These are phyloP conservation scores for Microchrysa polita DNA, from an alignment of 2,888 invertebrate genomes.

Conservation along the genomic window DNA sequence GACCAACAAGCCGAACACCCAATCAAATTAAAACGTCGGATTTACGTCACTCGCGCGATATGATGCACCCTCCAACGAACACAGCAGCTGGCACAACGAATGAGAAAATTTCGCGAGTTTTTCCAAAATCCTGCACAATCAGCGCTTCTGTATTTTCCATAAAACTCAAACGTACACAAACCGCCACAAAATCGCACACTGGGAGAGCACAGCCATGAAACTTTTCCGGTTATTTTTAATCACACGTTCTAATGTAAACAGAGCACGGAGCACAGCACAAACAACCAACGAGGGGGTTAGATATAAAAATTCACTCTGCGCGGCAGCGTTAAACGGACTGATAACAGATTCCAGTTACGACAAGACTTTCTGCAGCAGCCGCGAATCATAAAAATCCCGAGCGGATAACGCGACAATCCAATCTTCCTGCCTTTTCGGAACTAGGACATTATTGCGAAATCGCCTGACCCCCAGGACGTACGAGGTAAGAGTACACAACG, in stretches of 20 bases:
- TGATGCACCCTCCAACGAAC: background rate
- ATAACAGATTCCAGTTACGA: too few relatives aligned
- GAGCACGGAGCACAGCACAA: background rate
- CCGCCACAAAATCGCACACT: background rate
- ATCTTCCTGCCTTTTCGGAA: too few relatives aligned
- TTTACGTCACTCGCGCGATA: slow-evolving; percentile 7
- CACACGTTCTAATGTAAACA: slow-evolving; percentile 16
- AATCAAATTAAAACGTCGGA: too few relatives aligned
- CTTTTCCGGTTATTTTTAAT: slow-evolving; percentile 41
- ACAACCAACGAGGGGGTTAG: background rate
- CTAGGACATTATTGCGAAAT: too few relatives aligned
- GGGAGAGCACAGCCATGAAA: background rate
- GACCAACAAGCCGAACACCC: too few relatives aligned
- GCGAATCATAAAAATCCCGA: too few relatives aligned
- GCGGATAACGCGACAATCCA: too few relatives aligned
- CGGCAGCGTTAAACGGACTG: too few relatives aligned
- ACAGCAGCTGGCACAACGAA: background rate
- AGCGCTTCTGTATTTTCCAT: background rate
- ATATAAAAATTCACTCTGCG: background rate
- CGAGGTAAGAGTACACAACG: too few relatives aligned
- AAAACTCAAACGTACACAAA: background rate
- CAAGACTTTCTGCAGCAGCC: too few relatives aligned
- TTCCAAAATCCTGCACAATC: too few relatives aligned
- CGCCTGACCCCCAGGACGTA: too few relatives aligned
- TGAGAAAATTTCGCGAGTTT: background rate